Evolutionary conservation across 2,888 invertebrate species (phyloP).

Genomic region (Orchesella flavescens): DNA sequence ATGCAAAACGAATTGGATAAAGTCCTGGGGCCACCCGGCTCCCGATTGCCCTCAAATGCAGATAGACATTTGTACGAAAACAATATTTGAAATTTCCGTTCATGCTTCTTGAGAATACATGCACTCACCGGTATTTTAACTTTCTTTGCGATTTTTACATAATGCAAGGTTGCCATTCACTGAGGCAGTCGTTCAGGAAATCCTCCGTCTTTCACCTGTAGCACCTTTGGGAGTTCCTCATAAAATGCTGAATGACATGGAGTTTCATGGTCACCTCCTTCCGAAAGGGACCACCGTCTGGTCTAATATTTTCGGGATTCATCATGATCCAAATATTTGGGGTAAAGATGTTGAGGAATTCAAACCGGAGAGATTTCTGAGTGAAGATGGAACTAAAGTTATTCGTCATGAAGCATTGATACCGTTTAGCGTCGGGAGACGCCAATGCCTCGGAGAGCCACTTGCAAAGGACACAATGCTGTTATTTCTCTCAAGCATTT

Average conservation of each 20-base stretch:
- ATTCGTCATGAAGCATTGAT: neutral
- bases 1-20: neutral
- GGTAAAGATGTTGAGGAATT: neutral
- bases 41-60: neutral
- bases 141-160: too few relatives aligned
- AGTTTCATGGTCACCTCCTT: too few relatives aligned
- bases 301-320: neutral
- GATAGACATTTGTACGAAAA: neutral
- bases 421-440: neutral
- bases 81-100: too few relatives aligned
- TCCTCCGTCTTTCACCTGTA: too few relatives aligned
- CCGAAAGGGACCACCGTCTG: neutral
- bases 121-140: too few relatives aligned
- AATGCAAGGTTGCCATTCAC: too few relatives aligned
- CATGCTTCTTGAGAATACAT: too few relatives aligned
- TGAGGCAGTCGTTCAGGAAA: too few relatives aligned
- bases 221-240: too few relatives aligned
- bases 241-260: too few relatives aligned
- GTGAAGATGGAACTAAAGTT: neutral
- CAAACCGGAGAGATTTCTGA: neutral
- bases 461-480: conserved; percentile 64
- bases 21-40: neutral
- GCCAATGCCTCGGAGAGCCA: conserved; percentile 47
- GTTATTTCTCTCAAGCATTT: conserved; percentile 14
- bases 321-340: neutral